phyloP scores from a whole-genome alignment of 2,797 vertebrate genomes.

The Fundulus diaphanus region DNA sequence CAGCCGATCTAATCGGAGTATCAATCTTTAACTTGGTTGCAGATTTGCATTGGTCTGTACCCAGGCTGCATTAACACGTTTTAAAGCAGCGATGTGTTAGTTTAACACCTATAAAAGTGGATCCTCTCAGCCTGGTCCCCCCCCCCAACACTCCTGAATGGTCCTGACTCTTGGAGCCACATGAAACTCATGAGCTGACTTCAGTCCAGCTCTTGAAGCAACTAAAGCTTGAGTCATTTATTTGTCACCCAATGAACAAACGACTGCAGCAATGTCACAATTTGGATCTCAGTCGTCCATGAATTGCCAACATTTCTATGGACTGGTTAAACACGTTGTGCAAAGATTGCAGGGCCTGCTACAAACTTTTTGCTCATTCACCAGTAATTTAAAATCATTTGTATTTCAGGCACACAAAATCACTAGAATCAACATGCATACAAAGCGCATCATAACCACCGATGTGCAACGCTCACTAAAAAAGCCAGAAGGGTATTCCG shows the following conservation, averaged over 20 bases:
- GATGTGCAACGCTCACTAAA: background rate
- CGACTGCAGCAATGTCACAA: background rate
- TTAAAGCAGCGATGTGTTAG: conserved; percentile 13
- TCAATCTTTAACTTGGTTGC: background rate
- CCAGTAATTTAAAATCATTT: background rate
- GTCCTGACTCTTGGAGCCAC: conserved; percentile 25
- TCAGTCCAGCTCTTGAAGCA: conserved; percentile 21
- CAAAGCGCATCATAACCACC: background rate
- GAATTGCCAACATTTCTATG: background rate
- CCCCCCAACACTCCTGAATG: background rate
- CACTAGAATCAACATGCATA: background rate
- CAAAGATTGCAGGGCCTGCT: background rate
- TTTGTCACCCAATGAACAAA: background rate
- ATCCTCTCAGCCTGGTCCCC: conserved; percentile 13
- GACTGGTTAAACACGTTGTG: background rate
- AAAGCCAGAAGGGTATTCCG: background rate
- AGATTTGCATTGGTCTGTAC: background rate
- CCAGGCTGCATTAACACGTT: conserved; percentile 6
- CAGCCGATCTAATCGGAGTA: background rate
- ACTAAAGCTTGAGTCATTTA: background rate
- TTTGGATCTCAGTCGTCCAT: background rate
- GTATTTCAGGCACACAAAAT: background rate
- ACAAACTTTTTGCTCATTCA: background rate
- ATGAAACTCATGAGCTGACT: conserved; percentile 27
- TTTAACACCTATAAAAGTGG: conserved; percentile 33